Evolutionary conservation across 2,888 invertebrate species (phyloP), one percentile per base, ranked within the genome.

Genomic region (Sinopyrophorus schimmeli): DNA sequence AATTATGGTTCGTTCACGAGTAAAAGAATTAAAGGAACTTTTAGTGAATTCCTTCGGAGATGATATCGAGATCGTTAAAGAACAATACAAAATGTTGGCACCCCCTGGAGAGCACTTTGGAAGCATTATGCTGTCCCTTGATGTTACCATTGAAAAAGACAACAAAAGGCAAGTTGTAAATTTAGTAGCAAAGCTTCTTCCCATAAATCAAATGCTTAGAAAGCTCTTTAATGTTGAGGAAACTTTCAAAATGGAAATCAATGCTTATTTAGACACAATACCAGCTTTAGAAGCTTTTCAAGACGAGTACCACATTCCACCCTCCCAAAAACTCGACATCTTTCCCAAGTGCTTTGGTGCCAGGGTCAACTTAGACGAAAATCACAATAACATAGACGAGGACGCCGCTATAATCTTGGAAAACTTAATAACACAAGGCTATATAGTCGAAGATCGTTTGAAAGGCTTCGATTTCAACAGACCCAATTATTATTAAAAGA

Each of bases 41-140:
- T 43, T 73, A 34, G 38, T 50, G 17, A 58, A 64, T 30, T 55
- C 64, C 7, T 43, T 69, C 12, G 65, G 64, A 3, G 57, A 63
- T 24, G 62, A 65, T 9, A 52, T 71, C 24, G 65, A 71, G 44
- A 57, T 79, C 1, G 42, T 73, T 1, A 67, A 74, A 1, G 73
- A 76, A 48, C 63, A 66, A 9, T 70, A 69, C 5, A 67, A 67
- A 9, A 68, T 72, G 53, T 63, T 78, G n/a, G 79, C 78, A 5
- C 76, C 77, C n/a, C 75, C 77, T 0, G 82, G 82, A 1, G 82
- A 83, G 58, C 82, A 83, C 62, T 83, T 81, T 61, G 82, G 82
- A 1, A 82, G 82, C 56, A 70, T 79, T 1, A 81, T 83, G 69
- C 59, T 81, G 0, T 72, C 74, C 1, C 59, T 73, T 1, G 66